phyloP scores from a whole-genome alignment of 2,888 invertebrate species.

The Palloptera scutellata region DNA sequence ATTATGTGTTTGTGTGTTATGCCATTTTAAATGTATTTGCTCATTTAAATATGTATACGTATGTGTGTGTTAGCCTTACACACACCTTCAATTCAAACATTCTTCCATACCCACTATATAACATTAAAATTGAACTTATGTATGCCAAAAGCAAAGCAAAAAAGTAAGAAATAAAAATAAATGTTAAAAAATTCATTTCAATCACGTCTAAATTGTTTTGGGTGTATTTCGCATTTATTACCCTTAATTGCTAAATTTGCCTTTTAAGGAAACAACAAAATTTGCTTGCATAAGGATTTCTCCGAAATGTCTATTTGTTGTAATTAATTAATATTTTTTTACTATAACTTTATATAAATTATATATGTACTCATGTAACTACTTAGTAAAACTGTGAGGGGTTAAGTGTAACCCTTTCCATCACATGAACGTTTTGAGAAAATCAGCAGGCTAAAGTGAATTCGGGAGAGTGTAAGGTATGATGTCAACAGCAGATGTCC shows the following conservation, averaged over 20 bases:
- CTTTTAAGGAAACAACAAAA: conserved; percentile 5
- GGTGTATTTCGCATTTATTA: too few relatives aligned
- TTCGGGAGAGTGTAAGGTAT: too few relatives aligned
- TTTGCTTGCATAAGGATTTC: conserved; percentile 7
- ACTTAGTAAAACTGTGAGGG: too few relatives aligned
- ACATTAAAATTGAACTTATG: conserved; percentile 5
- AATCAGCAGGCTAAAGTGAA: too few relatives aligned
- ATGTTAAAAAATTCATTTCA: neutral
- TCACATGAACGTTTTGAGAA: too few relatives aligned
- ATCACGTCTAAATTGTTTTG: too few relatives aligned
- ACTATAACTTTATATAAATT: conserved; percentile 22
- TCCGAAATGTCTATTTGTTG: conserved; percentile 34
- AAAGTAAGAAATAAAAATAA: neutral
- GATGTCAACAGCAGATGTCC: too few relatives aligned
- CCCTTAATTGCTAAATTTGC: conserved; percentile 8
- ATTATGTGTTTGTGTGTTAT: conserved; percentile 12
- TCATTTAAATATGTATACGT: conserved; percentile 12
- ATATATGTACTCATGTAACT: conserved; percentile 26
- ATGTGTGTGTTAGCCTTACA: neutral
- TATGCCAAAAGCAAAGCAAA: neutral
- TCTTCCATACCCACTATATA: neutral
- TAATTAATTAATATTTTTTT: neutral
- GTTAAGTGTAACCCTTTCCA: too few relatives aligned
- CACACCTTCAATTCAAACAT: neutral
- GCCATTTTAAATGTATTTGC: conserved; percentile 10